Evolutionary conservation across 2,888 invertebrate species (phyloP).

Genomic region (Caenorhabditis zanzibari): DNA sequence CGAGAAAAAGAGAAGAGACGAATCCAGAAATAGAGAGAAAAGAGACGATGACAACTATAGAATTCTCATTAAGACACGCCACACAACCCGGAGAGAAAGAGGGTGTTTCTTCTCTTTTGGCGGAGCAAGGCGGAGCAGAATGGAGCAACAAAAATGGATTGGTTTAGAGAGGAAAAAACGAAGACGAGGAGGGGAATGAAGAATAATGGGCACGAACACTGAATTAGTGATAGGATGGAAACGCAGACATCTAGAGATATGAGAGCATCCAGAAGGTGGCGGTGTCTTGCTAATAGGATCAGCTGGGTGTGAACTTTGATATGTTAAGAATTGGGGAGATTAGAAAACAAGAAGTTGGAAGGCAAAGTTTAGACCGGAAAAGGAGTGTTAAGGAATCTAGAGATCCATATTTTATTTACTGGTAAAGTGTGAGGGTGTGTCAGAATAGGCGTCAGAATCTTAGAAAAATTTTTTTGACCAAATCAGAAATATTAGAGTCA

Average conservation of each 20-base stretch:
- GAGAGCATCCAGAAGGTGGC: neutral
- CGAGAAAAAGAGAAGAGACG: constrained; percentile 26
- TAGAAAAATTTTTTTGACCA: too few species aligned
- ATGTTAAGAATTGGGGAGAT: neutral
- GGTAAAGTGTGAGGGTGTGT: too few species aligned
- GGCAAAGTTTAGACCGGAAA: neutral
- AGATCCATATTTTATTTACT: too few species aligned
- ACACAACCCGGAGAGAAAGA: neutral
- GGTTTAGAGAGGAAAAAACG: constrained; percentile 17
- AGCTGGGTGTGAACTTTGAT: constrained; percentile 31
- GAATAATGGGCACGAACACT: constrained; percentile 30
- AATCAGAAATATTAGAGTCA: too few species aligned
- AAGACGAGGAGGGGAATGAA: constrained; percentile 3
- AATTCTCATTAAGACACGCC: constrained; percentile 61
- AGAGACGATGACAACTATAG: constrained; percentile 14
- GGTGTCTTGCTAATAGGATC: constrained; percentile 36
- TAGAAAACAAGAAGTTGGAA: neutral
- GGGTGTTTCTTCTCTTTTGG: constrained; percentile 18
- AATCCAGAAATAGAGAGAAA: constrained; percentile 42
- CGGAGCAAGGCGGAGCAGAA: neutral
- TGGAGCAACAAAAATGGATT: constrained; percentile 11
- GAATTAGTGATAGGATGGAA: constrained; percentile 43
- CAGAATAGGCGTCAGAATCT: too few species aligned
- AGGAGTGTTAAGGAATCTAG: too few species aligned
- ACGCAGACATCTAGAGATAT: constrained; percentile 22